phyloP scores from a whole-genome alignment of 2,113 vertebrate species.

The Macrotus californicus region DNA sequence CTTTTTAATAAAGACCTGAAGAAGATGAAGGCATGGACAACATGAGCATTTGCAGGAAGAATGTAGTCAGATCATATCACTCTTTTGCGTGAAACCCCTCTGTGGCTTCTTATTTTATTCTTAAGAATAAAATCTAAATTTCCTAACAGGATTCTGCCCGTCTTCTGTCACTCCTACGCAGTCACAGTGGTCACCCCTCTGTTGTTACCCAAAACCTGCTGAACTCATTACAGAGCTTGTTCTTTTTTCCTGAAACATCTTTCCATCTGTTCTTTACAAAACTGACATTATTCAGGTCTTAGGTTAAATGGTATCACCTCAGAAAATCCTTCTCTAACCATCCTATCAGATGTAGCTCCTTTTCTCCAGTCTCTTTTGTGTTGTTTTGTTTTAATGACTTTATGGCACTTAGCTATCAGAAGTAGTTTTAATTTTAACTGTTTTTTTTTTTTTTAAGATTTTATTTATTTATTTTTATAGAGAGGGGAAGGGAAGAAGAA shows the following conservation, averaged over 20 bases:
- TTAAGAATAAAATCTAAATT: slow-evolving; percentile 10
- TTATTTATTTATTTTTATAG: no score
- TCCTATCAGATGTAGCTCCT: background rate
- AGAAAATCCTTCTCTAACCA: background rate
- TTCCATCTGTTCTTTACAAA: slow-evolving; percentile 35
- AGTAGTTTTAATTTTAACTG: background rate
- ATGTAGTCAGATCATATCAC: background rate
- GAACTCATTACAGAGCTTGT: background rate
- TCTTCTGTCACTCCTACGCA: background rate
- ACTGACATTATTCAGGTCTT: background rate
- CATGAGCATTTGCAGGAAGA: background rate
- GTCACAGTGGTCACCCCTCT: background rate
- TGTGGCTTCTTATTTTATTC: background rate
- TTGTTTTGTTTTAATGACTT: slow-evolving; percentile 33
- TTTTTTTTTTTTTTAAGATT: no score
- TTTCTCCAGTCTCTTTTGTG: background rate
- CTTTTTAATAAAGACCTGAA: slow-evolving; percentile 8
- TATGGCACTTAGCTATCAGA: background rate
- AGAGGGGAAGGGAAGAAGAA: no score
- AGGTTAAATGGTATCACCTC: background rate
- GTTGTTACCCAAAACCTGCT: background rate
- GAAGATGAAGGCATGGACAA: background rate
- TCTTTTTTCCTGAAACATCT: slow-evolving; percentile 25
- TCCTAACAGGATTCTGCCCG: background rate
- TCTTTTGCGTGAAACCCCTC: background rate